Conservation (phyloP, 2,113 vertebrate genomes). For the Pedetes capensis region DNA sequence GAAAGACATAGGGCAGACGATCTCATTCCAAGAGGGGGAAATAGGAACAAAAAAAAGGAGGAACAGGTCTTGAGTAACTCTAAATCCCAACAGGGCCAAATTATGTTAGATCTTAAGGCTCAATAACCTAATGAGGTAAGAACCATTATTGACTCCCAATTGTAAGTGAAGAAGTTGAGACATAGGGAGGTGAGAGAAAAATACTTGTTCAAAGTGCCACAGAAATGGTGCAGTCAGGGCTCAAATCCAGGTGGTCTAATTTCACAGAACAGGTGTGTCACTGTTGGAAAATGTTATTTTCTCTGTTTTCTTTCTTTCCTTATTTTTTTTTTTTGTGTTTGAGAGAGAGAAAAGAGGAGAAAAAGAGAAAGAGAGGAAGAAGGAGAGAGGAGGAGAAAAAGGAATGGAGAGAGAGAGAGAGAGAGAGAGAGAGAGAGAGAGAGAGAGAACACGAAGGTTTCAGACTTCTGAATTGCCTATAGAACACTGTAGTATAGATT, state of each 20-base stretch:
- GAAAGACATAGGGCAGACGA: background rate
- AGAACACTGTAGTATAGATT: background rate
- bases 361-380: too few relatives aligned
- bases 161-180: background rate
- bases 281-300: background rate
- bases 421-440: background rate
- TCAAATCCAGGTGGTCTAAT: background rate
- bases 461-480: background rate
- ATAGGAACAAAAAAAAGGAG: background rate
- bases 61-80: background rate
- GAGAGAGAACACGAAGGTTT: accelerated
- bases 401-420: too few relatives aligned
- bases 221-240: background rate
- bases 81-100: background rate
- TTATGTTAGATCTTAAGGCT: background rate
- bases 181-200: background rate
- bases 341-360: too few relatives aligned
- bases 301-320: too few relatives aligned
- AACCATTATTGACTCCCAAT: background rate
- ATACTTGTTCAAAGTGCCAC: background rate
- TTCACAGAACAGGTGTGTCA: background rate
- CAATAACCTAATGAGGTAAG: slow-evolving; percentile 23
- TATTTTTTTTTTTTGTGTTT: too few relatives aligned
- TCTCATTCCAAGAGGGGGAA: background rate
- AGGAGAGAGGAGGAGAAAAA: background rate